Base-by-base conservation (phyloP, 53 echinoderm and acorn worm species). In the Paelopatides confundens region DNA sequence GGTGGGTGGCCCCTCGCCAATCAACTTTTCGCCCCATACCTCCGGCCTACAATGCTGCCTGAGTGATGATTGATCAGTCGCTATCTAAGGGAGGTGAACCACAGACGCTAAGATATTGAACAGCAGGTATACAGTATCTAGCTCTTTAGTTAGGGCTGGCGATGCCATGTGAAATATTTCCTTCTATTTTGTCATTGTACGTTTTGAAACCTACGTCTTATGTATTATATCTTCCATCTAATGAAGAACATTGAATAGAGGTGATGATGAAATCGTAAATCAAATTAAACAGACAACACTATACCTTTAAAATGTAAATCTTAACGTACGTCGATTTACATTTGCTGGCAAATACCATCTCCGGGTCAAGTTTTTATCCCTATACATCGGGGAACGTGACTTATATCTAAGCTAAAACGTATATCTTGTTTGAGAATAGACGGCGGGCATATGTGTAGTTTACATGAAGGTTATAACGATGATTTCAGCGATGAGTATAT, bases 1-100 rank as follows among this genome's bases (percentile, higher is more conserved):
- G 34, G 39, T 74, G 3, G 74, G 74, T 27, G 47, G 74, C 74
- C 74, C 37, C 74, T 74, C 74, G 10, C 74, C 74, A 74, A 74
- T 74, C 40, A 74, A 74, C 26, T 74, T 58, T 40, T 74, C 74
- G 36, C 46, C 74, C 40, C 46, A 26, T 39, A 74, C 74, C 74
- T 74, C 40, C 74, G 74, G 74, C 74, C 74, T 74, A 74, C 74
- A 43, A 68, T 27, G 47, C 40, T 74, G 74, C 28, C 40, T 9
- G 17, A 10, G 21, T 26, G 74, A 11, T 74, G 74, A 74, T 43
- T 74, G 74, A 74, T 74, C 38, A 39, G 28, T 40, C 18, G 24
- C 5, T 39, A 74, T 74, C 74, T 43, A 35, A 9, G 23, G 21
- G 39, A 27, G 37, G 26, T 10, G 40, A 10, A 17, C 38, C 18